Percentiles rank a stretch among this genome's conserved stretches.
These are phyloP conservation scores for Iselma pallidipennis DNA, from an alignment of 2,888 invertebrate species.

Conservation along the genomic window DNA sequence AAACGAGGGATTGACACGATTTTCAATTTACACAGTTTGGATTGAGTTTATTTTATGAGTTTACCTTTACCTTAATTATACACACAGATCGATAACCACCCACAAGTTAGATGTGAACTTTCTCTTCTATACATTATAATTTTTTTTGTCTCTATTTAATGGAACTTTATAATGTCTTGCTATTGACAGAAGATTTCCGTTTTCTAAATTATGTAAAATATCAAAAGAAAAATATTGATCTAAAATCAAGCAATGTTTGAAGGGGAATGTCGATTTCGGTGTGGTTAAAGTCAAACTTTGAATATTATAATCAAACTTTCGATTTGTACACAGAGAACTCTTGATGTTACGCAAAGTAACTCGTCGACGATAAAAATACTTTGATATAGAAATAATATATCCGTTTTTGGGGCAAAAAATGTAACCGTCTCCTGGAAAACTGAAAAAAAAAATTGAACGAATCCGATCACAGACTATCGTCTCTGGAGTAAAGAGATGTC, in stretches of 20 bases:
- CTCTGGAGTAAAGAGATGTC: too few relatives aligned
- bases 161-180: neutral
- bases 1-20: neutral
- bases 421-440: too few relatives aligned
- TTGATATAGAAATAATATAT: slow-evolving; percentile 18
- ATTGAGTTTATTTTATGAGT: neutral
- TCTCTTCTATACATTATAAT: neutral
- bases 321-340: neutral
- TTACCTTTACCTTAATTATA: neutral
- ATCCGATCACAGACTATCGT: too few relatives aligned
- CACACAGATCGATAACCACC: neutral
- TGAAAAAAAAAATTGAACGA: neutral
- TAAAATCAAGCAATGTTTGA: neutral
- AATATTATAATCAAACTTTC: neutral
- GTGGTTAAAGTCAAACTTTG: slow-evolving; percentile 2
- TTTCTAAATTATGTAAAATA: neutral
- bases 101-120: neutral
- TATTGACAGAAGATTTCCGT: neutral
- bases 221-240: neutral
- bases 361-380: slow-evolving; percentile 19
- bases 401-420: neutral
- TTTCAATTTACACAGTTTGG: neutral
- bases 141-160: too few relatives aligned
- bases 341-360: slow-evolving; percentile 11
- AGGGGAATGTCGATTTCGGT: slow-evolving; percentile 2